Evolutionary conservation across 2,888 invertebrate species (phyloP).

Genomic region (Pseudanteris insignis): DNA sequence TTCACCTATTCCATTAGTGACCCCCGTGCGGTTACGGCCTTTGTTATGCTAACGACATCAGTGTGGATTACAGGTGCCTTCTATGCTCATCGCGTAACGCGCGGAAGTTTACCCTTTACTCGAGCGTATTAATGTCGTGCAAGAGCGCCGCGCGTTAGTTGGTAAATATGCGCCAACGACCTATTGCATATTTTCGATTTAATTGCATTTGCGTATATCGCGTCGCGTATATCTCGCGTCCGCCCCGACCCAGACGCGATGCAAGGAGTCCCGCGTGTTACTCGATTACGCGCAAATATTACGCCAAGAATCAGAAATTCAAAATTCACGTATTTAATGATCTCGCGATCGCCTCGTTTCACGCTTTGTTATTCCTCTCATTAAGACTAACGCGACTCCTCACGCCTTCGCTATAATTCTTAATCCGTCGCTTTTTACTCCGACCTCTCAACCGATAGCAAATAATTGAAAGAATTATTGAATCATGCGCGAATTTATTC

Average conservation of each 20-base stretch:
- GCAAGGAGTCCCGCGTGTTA: slow-evolving; percentile 14
- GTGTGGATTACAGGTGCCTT: slow-evolving; percentile 51
- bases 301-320: slow-evolving; percentile 41
- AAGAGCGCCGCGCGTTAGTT: slow-evolving; percentile 33
- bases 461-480: no score
- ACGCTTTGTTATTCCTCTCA: slow-evolving; percentile 39
- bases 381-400: slow-evolving; percentile 1
- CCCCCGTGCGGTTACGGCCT: slow-evolving; percentile 49
- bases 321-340: slow-evolving; percentile 41
- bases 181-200: slow-evolving; percentile 63
- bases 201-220: slow-evolving; percentile 65
- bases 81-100: slow-evolving; percentile 36
- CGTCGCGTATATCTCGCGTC: slow-evolving; percentile 22
- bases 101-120: slow-evolving; percentile 40
- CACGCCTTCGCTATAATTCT: no score
- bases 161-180: slow-evolving; percentile 61
- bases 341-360: slow-evolving; percentile 32
- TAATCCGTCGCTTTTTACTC: no score
- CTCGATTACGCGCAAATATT: slow-evolving; percentile 35
- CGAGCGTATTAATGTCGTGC: slow-evolving; percentile 47
- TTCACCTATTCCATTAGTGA: slow-evolving; percentile 43
- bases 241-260: slow-evolving; percentile 3
- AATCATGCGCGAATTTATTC: no score
- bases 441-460: no score
- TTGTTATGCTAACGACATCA: slow-evolving; percentile 61